phyloP scores from a whole-genome alignment of 2,888 invertebrate species.

The Lagria hirta region DNA sequence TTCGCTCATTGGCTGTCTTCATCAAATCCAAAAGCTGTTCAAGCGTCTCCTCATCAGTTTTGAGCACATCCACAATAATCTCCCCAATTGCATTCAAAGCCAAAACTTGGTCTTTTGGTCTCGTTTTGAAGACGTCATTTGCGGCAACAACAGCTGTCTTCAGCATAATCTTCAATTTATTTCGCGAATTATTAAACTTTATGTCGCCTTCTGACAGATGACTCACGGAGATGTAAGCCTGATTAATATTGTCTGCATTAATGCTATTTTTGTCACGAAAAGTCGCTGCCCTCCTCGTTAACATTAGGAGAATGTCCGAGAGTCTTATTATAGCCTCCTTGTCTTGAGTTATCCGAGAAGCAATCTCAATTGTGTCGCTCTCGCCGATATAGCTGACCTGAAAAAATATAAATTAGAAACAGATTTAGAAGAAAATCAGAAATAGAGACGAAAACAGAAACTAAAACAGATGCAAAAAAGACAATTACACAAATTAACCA shows the following conservation, averaged over 20 bases:
- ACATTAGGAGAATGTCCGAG: constrained; percentile 50
- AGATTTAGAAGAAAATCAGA: no score
- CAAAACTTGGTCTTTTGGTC: constrained; percentile 52
- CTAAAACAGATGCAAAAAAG: no score
- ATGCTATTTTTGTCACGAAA: constrained; percentile 51
- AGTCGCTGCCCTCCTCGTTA: constrained; percentile 48
- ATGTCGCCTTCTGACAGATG: constrained; percentile 44
- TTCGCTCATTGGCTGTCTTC: constrained; percentile 48
- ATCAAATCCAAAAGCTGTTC: constrained; percentile 46
- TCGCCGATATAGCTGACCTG: constrained; percentile 48
- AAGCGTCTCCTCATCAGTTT: constrained; percentile 42
- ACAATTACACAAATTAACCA: no score
- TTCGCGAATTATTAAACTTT: constrained; percentile 43
- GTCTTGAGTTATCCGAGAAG: constrained; percentile 46
- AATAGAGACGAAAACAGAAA: no score
- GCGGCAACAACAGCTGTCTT: constrained; percentile 52
- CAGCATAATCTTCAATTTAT: constrained; percentile 48
- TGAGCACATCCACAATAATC: constrained; percentile 45
- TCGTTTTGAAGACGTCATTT: constrained; percentile 51
- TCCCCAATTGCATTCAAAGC: constrained; percentile 48
- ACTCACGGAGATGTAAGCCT: constrained; percentile 34
- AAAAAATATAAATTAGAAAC: no score
- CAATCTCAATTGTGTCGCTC: constrained; percentile 47
- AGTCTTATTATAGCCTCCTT: constrained; percentile 48
- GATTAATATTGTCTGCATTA: constrained; percentile 49